Base-by-base conservation (phyloP, 2,888 invertebrate species). In the Drosophila colorata region DNA sequence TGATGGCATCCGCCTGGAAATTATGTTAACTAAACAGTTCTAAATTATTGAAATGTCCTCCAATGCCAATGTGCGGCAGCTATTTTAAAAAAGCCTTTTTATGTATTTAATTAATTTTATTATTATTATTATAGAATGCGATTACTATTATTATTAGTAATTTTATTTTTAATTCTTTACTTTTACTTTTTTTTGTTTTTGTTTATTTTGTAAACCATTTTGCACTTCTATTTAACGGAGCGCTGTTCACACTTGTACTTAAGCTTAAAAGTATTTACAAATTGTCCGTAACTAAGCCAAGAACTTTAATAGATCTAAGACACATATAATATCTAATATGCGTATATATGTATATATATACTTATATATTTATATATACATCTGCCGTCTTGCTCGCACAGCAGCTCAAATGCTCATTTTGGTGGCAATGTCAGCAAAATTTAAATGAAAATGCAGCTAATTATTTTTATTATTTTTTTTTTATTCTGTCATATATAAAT, bases 31-130 rank as follows among this genome's bases (percentile, higher is more conserved):
- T 13, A 40, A n/a, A 53, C 46, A 41, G 33, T 16, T 41, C 13
- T 73, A 73, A 68, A 38, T 69, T 73, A 73, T 73, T 69, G 38
- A 35, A 28, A 65, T 56, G 65, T 70, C 76, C 76, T 60, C 74
- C 65, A 74, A 65, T 75, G 70, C 61, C 58, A 61, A 61, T 23
- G 16, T 31, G 2, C 41, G 73, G 73, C 64, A 74, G 60, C 70
- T 74, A 53, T 68, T 68, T 68, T 47, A 33, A 33, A 58, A 25
- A 6, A 4, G 11, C 44, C 20, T 18, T 18, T 35, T 6, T 31
- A 11, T 66, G 33, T 31, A 28, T 71, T 56, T 55, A 37, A 35
- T 28, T 23, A 48, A 31, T 20, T 8, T 23, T 25, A 56, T 37
- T 28, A 43, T 13, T 47, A 41, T 40, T 37, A 18, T 11, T 49